Conservation (phyloP, 2,797 vertebrate genomes). For the Pelobates cultripes region DNA sequence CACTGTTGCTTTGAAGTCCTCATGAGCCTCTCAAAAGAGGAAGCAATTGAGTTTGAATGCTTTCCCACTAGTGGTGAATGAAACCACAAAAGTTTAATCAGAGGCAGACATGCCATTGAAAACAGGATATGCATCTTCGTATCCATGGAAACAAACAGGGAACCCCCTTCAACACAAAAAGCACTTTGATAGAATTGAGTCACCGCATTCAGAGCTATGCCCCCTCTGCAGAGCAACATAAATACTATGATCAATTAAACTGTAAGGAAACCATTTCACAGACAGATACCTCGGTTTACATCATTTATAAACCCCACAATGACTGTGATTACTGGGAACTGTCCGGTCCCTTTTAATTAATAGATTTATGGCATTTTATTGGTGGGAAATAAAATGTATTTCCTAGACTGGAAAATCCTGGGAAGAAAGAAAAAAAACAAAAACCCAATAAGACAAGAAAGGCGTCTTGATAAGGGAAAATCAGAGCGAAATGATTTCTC, state of each 20-base stretch:
- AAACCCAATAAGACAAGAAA: not conserved
- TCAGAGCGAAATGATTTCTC: constrained; percentile 33
- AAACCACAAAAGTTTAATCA: constrained; percentile 70
- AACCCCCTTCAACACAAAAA: constrained; percentile 67
- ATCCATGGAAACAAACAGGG: constrained; percentile 72
- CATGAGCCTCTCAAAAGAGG: constrained; percentile 53
- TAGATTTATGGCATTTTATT: not conserved
- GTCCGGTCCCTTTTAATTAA: not conserved
- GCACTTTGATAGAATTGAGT: constrained; percentile 64
- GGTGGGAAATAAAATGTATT: not conserved
- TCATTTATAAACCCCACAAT: constrained; percentile 1
- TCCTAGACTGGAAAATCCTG: not conserved
- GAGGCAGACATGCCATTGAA: constrained; percentile 69
- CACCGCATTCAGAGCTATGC: constrained; percentile 61
- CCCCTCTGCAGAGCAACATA: constrained; percentile 23
- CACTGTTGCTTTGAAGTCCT: constrained; percentile 9
- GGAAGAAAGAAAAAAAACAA: constrained; percentile 1
- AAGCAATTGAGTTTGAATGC: constrained; percentile 68
- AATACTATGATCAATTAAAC: constrained; percentile 67
- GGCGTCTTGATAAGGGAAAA: constrained; percentile 34
- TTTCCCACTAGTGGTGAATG: constrained; percentile 69
- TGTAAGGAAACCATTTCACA: constrained; percentile 20
- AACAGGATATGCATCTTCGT: constrained; percentile 70
- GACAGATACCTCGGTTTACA: constrained; percentile 27
- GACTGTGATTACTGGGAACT: not conserved